Base-by-base conservation (phyloP, 2,113 vertebrate genomes). In the sheep (Ovis aries) region DNA sequence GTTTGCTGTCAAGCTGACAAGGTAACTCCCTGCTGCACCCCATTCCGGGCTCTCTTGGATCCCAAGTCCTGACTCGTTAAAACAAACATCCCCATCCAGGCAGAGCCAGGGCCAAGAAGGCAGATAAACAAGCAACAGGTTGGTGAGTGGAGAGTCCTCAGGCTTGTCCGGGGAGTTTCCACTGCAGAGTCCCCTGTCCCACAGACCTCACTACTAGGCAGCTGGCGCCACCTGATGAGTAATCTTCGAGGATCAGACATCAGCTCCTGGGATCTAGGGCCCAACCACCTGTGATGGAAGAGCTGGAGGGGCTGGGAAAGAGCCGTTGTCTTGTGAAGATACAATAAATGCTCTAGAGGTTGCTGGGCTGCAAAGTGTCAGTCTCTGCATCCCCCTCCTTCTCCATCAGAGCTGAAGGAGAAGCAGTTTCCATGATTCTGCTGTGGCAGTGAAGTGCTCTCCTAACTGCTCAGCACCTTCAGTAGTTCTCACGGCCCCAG, bases 111-210 rank as follows among this genome's bases (percentile, higher is more conserved):
- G 67, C 93, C 97, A 67, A 91, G n/a, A 40, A 87, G 74, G 55
- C 96, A 96, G 52, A 92, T 90, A 96, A 96, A 96, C 92, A 97
- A 78, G 83, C 78, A 83, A 60, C 55, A 89, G 40, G 1, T 7
- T 33, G 86, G 83, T 14, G n/a, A 50, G 52, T 31, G 59, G 80
- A 92, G 94, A 92, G 53, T 96, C 81, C 43, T 92, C 90, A n/a
- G 55, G 88, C 23, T 90, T 53, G 4, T 94, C 59, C 50, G 92
- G 96, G 90, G 81, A 96, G 84, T 98, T 98, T 97, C 97, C 97
- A 94, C 53, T 90, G 74, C 88, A 55, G 62, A 48, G 84, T 83
- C 80, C 81, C 59, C 89, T 31, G 88, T n/a, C 45, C 27, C 21
- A 3, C 50, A 9, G 80, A 15, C 33, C 87, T 97, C 59, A 27